A percentile compares a stretch with the other conserved stretches of the same genome.
These are phyloP conservation scores for Fistularia commersonii DNA, from an alignment of 2,797 vertebrate species.

Conservation along the genomic window DNA sequence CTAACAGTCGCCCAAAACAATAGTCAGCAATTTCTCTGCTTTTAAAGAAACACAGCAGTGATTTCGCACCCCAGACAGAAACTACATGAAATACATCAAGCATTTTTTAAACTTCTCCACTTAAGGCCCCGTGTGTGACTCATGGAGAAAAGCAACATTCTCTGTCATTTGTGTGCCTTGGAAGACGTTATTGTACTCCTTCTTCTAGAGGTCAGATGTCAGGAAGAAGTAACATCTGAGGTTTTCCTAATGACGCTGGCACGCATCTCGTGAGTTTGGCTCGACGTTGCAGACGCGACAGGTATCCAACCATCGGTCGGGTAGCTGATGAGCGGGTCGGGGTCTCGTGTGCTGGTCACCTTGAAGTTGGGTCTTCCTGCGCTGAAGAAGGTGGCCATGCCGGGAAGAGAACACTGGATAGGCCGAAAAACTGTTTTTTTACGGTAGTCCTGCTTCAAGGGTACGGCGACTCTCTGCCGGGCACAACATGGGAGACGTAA, in stretches of 20 bases:
- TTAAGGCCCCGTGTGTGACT: constrained; percentile 11
- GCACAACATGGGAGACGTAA: not conserved
- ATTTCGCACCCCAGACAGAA: constrained; percentile 7
- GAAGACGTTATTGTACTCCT: constrained; percentile 1
- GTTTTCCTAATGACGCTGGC: constrained; percentile 98
- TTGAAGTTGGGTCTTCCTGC: constrained; percentile 86
- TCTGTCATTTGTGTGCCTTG: constrained; percentile 25
- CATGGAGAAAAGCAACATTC: constrained; percentile 12
- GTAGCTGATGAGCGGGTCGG: constrained; percentile 82
- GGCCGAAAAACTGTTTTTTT: constrained; percentile 70
- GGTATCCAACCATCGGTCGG: constrained; percentile 78
- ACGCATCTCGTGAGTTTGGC: constrained; percentile 81
- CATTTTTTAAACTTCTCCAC: no score
- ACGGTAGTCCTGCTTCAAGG: constrained; percentile 52
- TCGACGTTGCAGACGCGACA: constrained; percentile 35
- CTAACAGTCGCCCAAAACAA: no score
- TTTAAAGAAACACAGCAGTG: not conserved
- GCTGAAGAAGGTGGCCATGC: constrained; percentile 91
- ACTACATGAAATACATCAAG: constrained; percentile 13
- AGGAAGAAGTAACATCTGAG: constrained; percentile 79
- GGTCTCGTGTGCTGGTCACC: constrained; percentile 88
- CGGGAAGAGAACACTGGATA: constrained; percentile 81
- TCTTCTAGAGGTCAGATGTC: constrained; percentile 34
- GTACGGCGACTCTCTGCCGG: constrained; percentile 19
- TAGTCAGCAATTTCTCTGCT: no score